Evolutionary conservation across 2,797 vertebrate species (phyloP).

Genomic region (Limnodromus scolopaceus): DNA sequence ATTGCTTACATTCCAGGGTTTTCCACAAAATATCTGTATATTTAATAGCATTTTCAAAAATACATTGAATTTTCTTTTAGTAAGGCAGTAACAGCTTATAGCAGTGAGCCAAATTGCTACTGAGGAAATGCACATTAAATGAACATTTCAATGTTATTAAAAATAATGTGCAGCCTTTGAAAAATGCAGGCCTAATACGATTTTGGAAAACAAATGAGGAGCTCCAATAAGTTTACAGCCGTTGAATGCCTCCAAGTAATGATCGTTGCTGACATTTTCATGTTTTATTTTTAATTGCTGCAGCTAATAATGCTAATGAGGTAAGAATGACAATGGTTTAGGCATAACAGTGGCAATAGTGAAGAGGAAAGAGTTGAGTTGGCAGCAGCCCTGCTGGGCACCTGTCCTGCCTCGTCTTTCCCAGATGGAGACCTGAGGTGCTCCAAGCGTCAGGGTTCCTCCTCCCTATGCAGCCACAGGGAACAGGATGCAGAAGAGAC

Average conservation of each 20-base stretch:
- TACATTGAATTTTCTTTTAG: constrained; percentile 13
- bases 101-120: constrained; percentile 32
- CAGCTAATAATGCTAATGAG: constrained; percentile 25
- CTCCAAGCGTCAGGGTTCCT: not conserved
- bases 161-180: constrained; percentile 50
- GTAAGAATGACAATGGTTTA: not conserved
- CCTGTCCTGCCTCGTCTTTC: accelerated
- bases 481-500: not conserved
- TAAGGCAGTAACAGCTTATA: constrained; percentile 21
- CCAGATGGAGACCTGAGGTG: not conserved
- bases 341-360: not conserved
- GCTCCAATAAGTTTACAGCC: not conserved
- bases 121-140: constrained; percentile 44
- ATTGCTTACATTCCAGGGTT: constrained; percentile 8
- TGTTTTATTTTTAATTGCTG: constrained; percentile 56
- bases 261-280: not conserved
- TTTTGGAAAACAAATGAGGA: constrained; percentile 38
- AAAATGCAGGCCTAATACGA: constrained; percentile 46
- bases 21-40: constrained; percentile 20
- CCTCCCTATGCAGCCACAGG: not conserved
- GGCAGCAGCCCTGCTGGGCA: not conserved
- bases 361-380: not conserved
- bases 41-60: constrained; percentile 56
- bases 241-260: not conserved
- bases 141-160: constrained; percentile 36